Evolutionary conservation across 2,113 vertebrate species (phyloP).

Genomic region (Progne subis): DNA sequence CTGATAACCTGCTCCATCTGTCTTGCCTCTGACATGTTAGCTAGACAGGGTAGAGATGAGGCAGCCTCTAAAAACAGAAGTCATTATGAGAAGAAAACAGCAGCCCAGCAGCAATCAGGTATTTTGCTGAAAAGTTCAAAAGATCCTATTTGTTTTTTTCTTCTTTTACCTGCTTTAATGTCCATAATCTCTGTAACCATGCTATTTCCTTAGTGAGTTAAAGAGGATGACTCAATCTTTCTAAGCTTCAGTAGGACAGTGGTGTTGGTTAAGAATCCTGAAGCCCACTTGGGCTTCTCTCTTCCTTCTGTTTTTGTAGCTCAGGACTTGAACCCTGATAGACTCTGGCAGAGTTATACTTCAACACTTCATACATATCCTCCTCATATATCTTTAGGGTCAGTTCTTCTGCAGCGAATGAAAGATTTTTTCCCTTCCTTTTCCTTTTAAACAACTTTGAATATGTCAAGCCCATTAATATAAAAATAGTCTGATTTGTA

Average conservation of each 20-base stretch:
- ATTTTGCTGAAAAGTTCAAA: constrained; percentile 36
- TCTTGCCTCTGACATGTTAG: constrained; percentile 62
- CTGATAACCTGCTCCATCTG: constrained; percentile 73
- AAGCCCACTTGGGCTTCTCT: neutral
- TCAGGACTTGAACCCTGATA: neutral
- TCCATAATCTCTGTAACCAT: neutral
- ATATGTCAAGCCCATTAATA: neutral
- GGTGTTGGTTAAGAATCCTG: neutral
- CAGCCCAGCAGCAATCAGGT: neutral
- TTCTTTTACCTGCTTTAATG: constrained; percentile 33
- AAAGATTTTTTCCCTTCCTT: neutral
- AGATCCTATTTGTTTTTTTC: neutral
- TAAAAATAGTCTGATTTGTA: neutral
- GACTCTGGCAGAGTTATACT: neutral
- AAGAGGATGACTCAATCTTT: neutral
- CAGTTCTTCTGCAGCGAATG: neutral
- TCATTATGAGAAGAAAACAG: constrained; percentile 73
- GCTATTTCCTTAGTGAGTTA: neutral
- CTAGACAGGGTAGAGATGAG: constrained; percentile 17
- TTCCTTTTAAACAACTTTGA: neutral
- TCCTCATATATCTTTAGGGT: neutral
- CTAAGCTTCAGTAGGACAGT: neutral
- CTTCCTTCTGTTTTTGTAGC: neutral
- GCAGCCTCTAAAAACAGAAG: constrained; percentile 45
- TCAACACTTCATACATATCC: neutral